Percentiles rank a stretch among this genome's conserved stretches.
These are phyloP conservation scores for Mesocricetus auratus DNA, from an alignment of 2,113 vertebrate genomes.

Conservation along the genomic window DNA sequence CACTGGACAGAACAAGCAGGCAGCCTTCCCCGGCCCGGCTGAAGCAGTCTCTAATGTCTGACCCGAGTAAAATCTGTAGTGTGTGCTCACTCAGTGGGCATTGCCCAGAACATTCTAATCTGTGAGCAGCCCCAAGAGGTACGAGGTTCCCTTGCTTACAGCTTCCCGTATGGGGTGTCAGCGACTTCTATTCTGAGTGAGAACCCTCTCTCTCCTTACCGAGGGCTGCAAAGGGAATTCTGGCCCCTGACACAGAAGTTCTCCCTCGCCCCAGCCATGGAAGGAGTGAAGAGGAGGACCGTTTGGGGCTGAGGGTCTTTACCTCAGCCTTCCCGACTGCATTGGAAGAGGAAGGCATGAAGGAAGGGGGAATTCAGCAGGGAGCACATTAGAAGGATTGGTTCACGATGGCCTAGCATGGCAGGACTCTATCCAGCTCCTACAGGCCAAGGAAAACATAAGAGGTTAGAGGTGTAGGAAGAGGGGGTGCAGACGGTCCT, in stretches of 20 bases:
- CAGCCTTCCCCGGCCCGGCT: background rate
- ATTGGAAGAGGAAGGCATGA: background rate
- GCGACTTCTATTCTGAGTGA: background rate
- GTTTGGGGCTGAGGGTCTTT: background rate
- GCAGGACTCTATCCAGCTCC: background rate
- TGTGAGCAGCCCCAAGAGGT: conserved; percentile 56
- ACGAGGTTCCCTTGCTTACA: background rate
- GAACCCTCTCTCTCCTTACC: background rate
- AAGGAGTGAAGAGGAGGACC: background rate
- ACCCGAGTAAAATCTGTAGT: background rate
- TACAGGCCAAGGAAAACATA: background rate
- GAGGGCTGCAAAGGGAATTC: background rate
- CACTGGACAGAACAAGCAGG: background rate
- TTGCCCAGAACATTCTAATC: conserved; percentile 72
- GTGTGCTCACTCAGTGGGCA: background rate
- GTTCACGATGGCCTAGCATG: background rate
- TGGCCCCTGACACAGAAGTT: background rate
- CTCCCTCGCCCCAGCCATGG: background rate
- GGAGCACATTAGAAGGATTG: rapidly evolving
- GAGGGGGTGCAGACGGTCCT: background rate
- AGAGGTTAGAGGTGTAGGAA: background rate
- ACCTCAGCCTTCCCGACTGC: background rate
- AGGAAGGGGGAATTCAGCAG: background rate
- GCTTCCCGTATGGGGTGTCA: background rate
- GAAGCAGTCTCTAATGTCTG: rapidly evolving